Conservation (phyloP, 1,140 invertebrate species). For the Bombyx mori region ASM3026992v2 NC_085118.1:9027501-9028000, state of each 20-base stretch:
- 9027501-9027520: constrained; percentile 41
- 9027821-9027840: constrained; percentile 49
- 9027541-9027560: constrained; percentile 24
- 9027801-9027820: constrained; percentile 50
- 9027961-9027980: constrained; percentile 6
- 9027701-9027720: constrained; percentile 28
- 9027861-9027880: constrained; percentile 20
- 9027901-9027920: constrained; percentile 17
- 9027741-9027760: constrained; percentile 17
- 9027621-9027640: constrained; percentile 10
- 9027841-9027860: constrained; percentile 26
- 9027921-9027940: constrained; percentile 11
- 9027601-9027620: constrained; percentile 9
- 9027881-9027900: constrained; percentile 27
- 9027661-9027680: constrained; percentile 48
- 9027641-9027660: constrained; percentile 38
- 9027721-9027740: constrained; percentile 37
- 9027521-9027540: constrained; percentile 34
- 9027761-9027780: constrained; percentile 52
- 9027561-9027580: constrained; percentile 51
- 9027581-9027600: constrained; percentile 21
- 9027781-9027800: constrained; percentile 56
- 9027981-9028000: constrained; percentile 29
- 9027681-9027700: constrained; percentile 42
- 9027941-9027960: not conserved